phyloP scores from a whole-genome alignment of 1,140 invertebrate species.

The Dolichoris vasculosae region DNA sequence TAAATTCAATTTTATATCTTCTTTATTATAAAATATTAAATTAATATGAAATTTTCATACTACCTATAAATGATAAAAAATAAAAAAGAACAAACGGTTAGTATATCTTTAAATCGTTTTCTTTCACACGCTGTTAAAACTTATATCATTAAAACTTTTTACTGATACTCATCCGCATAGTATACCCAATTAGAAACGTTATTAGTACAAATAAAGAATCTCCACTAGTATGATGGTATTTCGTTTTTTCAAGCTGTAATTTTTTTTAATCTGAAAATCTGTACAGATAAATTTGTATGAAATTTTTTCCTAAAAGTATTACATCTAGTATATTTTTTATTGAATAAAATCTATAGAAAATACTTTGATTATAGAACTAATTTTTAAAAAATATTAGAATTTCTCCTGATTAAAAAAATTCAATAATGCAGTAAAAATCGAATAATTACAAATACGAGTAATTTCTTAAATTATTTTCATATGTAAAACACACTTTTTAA shows the following conservation, averaged over 20 bases:
- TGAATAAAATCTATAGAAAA: no score
- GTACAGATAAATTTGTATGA: background rate
- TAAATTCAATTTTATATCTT: no score
- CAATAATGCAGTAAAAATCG: no score
- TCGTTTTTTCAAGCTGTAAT: background rate
- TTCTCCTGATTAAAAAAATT: no score
- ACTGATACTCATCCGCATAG: background rate
- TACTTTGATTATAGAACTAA: background rate
- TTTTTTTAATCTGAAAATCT: background rate
- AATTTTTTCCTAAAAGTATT: background rate
- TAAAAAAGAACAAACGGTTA: no score
- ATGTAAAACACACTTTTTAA: no score
- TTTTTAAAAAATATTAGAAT: no score
- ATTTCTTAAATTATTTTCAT: no score
- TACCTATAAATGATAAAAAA: no score
- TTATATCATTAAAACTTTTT: constrained; percentile 19
- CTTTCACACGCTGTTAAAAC: background rate
- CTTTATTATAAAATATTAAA: no score
- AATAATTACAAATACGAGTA: no score
- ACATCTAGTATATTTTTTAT: background rate
- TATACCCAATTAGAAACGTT: background rate
- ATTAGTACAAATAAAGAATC: background rate
- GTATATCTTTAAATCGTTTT: background rate
- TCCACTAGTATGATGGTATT: background rate
- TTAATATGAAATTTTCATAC: no score